Evolutionary conservation across 2,888 invertebrate species (phyloP).

Genomic region (Tricholauxania praeusta): DNA sequence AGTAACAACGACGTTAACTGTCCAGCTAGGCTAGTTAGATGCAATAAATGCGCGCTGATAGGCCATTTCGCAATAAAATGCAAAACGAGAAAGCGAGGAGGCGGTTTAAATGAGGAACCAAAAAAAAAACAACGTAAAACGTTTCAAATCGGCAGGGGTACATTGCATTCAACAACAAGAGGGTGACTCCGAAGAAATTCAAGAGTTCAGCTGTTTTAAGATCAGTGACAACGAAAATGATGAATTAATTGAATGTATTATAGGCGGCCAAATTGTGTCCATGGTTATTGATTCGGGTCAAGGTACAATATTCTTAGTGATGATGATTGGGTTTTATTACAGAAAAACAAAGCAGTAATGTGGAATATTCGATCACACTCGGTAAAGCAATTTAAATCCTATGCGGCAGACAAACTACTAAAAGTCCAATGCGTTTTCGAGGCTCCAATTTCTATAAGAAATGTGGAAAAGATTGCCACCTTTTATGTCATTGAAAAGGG

Average conservation of each 20-base stretch:
- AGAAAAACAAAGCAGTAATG: conserved; percentile 25
- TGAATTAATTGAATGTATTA: conserved; percentile 26
- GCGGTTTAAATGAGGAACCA: neutral
- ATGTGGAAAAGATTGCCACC: conserved; percentile 38
- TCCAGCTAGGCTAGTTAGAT: conserved; percentile 22
- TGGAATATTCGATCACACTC: conserved; percentile 40
- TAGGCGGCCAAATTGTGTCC: conserved; percentile 17
- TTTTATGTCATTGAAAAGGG: conserved; percentile 42
- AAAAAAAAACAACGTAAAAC: conserved; percentile 20
- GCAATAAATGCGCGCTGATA: conserved; percentile 34
- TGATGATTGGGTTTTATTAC: conserved; percentile 31
- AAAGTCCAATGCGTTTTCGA: conserved; percentile 38
- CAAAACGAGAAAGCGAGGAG: conserved; percentile 40
- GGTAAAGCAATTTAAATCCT: conserved; percentile 36
- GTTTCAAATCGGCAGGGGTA: conserved; percentile 22
- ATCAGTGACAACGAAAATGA: conserved; percentile 23
- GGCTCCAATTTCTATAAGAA: conserved; percentile 33
- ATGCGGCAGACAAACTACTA: conserved; percentile 35
- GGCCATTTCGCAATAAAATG: conserved; percentile 40
- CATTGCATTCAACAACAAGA: conserved; percentile 22
- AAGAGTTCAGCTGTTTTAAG: conserved; percentile 35
- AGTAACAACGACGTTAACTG: no score
- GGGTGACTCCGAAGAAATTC: conserved; percentile 17
- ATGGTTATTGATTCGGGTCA: conserved; percentile 30
- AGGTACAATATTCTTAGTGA: conserved; percentile 39